A percentile compares a stretch with the other conserved stretches of the same genome.
phyloP scores from a whole-genome alignment of 1,140 invertebrate species.

The Hyposmocoma kahamanoa region DNA sequence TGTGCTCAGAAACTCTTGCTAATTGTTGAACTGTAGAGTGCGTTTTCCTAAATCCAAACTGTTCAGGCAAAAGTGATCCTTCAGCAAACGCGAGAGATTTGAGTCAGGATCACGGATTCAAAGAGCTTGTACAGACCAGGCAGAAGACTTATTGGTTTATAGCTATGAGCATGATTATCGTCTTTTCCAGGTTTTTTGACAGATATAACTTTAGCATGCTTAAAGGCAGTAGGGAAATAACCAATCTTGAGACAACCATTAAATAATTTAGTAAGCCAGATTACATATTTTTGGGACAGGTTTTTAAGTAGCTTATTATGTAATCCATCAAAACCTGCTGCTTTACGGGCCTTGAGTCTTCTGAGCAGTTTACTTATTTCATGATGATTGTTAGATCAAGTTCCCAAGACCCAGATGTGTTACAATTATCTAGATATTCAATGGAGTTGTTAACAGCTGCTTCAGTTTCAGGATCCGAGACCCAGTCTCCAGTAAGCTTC shows the following conservation, averaged over 20 bases:
- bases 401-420: not conserved
- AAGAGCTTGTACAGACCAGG: not conserved
- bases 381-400: not conserved
- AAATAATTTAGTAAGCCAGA: not conserved
- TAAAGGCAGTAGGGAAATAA: slow-evolving; percentile 40
- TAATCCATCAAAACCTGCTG: not conserved
- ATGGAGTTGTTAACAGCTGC: not conserved
- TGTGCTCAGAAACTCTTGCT: not conserved
- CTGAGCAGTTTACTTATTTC: not conserved
- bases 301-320: not conserved
- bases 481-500: not conserved
- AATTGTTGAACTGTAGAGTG: not conserved
- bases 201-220: slow-evolving; percentile 35
- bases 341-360: not conserved
- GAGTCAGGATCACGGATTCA: not conserved
- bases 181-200: slow-evolving; percentile 51
- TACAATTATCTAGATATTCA: not conserved
- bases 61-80: not conserved
- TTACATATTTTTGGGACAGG: not conserved
- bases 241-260: slow-evolving; percentile 27
- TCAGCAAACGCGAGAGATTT: not conserved
- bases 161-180: slow-evolving; percentile 13
- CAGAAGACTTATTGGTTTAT: slow-evolving; percentile 4
- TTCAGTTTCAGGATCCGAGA: not conserved
- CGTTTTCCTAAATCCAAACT: not conserved